Base-by-base conservation (phyloP, 2,113 vertebrate species). In the Capreolus pygargus region DNA sequence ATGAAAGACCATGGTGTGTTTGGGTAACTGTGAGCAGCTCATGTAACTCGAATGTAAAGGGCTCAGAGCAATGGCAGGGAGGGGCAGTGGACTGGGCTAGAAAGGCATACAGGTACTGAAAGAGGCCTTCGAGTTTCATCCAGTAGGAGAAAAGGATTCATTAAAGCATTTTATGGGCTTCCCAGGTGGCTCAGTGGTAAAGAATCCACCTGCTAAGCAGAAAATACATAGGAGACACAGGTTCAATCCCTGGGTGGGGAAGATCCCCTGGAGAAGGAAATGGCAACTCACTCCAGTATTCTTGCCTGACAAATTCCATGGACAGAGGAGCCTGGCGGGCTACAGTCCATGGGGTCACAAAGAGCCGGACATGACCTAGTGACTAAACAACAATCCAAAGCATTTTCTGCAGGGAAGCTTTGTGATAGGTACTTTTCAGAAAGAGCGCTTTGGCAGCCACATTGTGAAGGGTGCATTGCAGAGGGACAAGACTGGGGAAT, bases 401-500 rank as follows among this genome's bases (percentile, higher is more conserved):
- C 9, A 50, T 94, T 95, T 91, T 79, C 54, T 70, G 94, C 81
- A 92, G 39, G 61, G 27, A 85, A 96, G 23, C 47, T 78, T 84
- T 90, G 27, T 86, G 87, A 88, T 60, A 88, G 88, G 95, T 89
- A 36, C 61, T 88, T 90, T 95, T 97, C 94, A 85, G 76, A 86
- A 94, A 97, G 74, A 90, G 55, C 78, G 89, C 79, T 98, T 95
- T 92, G 76, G 64, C 76, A 97, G 96, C 95, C 79, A 93, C 52
- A 50, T 3, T 45, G 17, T 79, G 54, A 84, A 88, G 79, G 43
- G 21, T 85, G 19, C 52, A 70, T 58, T 60, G 17, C 50, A 94
- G 27, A 95, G 4, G 25, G 61, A 45, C 30, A 43, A 84, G 30
- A 90, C 12, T 67, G 82, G 11, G n/a, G 45, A 92, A 87, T 74